phyloP scores from a whole-genome alignment of 1,140 invertebrate genomes.

The Eciton burchellii region DNA sequence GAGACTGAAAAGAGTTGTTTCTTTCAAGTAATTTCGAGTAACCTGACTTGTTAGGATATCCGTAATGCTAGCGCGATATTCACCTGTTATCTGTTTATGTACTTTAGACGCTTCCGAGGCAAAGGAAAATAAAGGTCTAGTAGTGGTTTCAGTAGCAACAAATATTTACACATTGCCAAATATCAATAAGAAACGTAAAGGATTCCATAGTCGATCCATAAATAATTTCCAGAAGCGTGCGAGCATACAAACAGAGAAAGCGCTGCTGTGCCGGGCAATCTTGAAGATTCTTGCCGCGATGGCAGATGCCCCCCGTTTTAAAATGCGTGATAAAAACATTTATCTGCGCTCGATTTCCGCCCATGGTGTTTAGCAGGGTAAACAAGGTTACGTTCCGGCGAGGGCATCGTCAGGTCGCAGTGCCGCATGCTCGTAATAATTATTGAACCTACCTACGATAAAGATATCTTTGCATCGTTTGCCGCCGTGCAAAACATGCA shows the following conservation, averaged over 20 bases:
- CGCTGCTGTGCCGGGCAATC: background rate
- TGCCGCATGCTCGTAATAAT: conserved; percentile 54
- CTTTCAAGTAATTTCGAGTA: background rate
- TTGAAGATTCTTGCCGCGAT: conserved; percentile 22
- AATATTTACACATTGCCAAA: conserved; percentile 10
- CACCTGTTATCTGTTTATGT: background rate
- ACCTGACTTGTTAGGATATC: background rate
- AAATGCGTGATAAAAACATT: conserved; percentile 53
- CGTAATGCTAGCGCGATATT: background rate
- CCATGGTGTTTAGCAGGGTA: conserved; percentile 48
- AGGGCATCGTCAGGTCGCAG: conserved; percentile 18
- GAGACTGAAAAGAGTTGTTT: background rate
- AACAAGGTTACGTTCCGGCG: conserved; percentile 30
- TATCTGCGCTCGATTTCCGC: conserved; percentile 49
- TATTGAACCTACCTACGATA: conserved; percentile 33
- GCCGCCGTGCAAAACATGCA: no score
- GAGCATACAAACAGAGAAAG: background rate
- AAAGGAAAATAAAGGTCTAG: background rate
- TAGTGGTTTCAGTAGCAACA: background rate
- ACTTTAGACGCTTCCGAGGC: background rate
- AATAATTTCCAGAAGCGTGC: conserved; percentile 14
- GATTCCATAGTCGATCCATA: conserved; percentile 18
- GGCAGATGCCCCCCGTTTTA: conserved; percentile 36
- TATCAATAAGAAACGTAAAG: conserved; percentile 7
- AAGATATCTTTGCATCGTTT: conserved; percentile 23